Percentiles rank a stretch among this genome's conserved stretches.
Evolutionary conservation across 2,113 vertebrate genomes (phyloP).

Genomic region (Tiliqua scincoides): DNA sequence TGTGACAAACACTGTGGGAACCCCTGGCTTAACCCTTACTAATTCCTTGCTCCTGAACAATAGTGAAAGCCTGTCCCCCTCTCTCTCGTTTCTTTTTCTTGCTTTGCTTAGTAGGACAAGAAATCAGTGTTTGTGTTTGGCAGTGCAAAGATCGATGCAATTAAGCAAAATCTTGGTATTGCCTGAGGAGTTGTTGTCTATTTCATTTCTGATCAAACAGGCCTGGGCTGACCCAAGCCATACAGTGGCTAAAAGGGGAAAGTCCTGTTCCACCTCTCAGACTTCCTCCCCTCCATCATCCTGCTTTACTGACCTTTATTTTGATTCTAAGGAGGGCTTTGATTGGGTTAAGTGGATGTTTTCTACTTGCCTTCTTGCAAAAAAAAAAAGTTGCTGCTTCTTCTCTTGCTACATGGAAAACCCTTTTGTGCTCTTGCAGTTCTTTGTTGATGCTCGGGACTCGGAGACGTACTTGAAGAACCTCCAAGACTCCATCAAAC

Average conservation of each 20-base stretch:
- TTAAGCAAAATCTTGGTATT: background rate
- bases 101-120: background rate
- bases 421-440: constrained; percentile 74
- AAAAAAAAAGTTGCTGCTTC: background rate
- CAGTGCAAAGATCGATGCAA: background rate
- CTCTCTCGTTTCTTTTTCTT: background rate
- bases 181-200: background rate
- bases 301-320: background rate
- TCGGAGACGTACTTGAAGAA: constrained; percentile 89
- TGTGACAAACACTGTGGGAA: too few relatives aligned
- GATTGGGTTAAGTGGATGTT: background rate
- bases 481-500: constrained; percentile 95
- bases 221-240: background rate
- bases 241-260: background rate
- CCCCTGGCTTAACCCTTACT: too few relatives aligned
- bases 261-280: background rate
- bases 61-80: too few relatives aligned
- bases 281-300: background rate
- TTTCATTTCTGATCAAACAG: too few relatives aligned
- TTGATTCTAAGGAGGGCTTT: background rate
- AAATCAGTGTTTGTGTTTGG: background rate
- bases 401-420: background rate
- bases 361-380: background rate
- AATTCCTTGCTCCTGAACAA: background rate
- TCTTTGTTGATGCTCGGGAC: constrained; percentile 90